A percentile compares a stretch with the other conserved stretches of the same genome.
Evolutionary conservation across 1,140 invertebrate genomes (phyloP).

Genomic region (Drosophila carrolli): DNA sequence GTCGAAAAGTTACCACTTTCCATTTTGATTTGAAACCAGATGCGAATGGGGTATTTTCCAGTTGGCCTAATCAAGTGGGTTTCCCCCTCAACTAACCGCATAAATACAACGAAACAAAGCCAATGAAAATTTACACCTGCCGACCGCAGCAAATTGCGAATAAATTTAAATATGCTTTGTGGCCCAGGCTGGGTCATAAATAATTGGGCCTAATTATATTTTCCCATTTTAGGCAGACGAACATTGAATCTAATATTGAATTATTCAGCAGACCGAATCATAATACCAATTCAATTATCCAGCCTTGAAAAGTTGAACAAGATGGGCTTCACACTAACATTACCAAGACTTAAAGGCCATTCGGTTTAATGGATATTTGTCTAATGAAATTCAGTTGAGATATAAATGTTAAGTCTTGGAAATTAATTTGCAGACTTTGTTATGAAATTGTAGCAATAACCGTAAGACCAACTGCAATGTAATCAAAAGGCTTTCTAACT

Average conservation of each 20-base stretch:
- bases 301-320: background rate
- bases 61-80: constrained; percentile 21
- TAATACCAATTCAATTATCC: constrained; percentile 29
- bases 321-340: background rate
- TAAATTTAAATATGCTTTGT: constrained; percentile 58
- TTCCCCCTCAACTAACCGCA: constrained; percentile 21
- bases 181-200: constrained; percentile 28
- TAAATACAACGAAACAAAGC: constrained; percentile 15
- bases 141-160: constrained; percentile 30
- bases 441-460: constrained; percentile 13
- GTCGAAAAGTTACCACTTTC: constrained; percentile 7
- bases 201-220: constrained; percentile 60
- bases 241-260: constrained; percentile 33
- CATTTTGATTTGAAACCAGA: constrained; percentile 28
- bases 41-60: background rate
- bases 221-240: constrained; percentile 9
- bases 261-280: constrained; percentile 13
- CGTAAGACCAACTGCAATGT: constrained; percentile 14
- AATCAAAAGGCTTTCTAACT: constrained; percentile 24
- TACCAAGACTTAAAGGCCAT: background rate
- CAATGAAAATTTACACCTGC: constrained; percentile 43
- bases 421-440: constrained; percentile 2
- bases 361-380: constrained; percentile 31
- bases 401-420: constrained; percentile 1
- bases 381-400: constrained; percentile 29